Base-by-base conservation (phyloP, 2,797 vertebrate species). In the Enteromius unitaeniatus region DNA sequence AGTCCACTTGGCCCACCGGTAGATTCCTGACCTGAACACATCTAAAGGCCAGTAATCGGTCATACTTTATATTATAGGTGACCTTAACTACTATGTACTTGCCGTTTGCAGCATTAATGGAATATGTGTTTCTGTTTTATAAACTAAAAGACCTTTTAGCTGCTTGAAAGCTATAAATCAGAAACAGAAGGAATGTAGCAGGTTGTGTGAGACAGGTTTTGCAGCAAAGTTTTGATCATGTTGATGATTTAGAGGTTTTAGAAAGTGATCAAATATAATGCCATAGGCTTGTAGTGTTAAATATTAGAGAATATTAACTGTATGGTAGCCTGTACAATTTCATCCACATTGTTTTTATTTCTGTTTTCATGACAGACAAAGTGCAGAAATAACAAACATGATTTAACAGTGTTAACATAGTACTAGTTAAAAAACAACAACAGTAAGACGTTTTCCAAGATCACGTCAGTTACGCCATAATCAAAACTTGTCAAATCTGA, bases 321-420 rank as follows among this genome's bases (percentile, higher is more conserved):
- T 53, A 21, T 6, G 7, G 19, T 55, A 55, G 51, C 51, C 51
- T 55, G 21, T 55, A n/a, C 53, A 55, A 23, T 58, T 58, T 42
- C 10, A 40, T 69, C 67, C 37, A 42, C 11, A 13, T 58, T 45
- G 14, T 28, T 31, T 78, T 67, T 78, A 67, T 67, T 78, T 79
- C 21, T 79, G 19, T 67, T 79, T 79, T 67, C n/a, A 13, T 34
- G 15, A 68, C 45, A 51, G 62, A 4, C 13, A 73, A 53, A 11
- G 40, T 15, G 3, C 5, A 79, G 69, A 72, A 28, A 14, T 28
- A 69, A 79, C 13, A 68, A 23, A 80, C 31, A 70, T 0, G 7
- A 42, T 55, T 78, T n/a, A 49, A 49, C 23, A 15, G 2, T 19
- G 69, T 72, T 26, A 74, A 51, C 19, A 5, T n/a, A 53, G 49